These are phyloP conservation scores for Montifringilla adamsi DNA, from an alignment of 2,113 vertebrate genomes.

Conservation along the genomic window DNA sequence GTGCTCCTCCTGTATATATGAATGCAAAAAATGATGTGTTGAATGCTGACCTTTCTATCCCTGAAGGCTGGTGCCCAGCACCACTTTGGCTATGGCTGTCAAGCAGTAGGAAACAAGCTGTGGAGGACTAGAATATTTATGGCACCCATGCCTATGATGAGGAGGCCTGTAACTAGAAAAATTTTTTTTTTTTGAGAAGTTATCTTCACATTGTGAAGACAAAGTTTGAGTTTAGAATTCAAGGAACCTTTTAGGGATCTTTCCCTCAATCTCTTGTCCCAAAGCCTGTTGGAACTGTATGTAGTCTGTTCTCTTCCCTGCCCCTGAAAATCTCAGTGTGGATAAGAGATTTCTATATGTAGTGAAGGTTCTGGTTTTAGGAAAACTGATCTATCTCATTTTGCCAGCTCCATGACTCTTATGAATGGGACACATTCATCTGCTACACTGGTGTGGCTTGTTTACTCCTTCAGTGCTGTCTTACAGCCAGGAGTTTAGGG, in stretches of 20 bases:
- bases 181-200: neutral
- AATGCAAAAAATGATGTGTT: neutral
- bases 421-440: constrained; percentile 29
- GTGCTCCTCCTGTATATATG: neutral
- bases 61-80: neutral
- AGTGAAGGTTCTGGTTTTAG: neutral
- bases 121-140: neutral
- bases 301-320: neutral
- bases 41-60: neutral
- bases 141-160: neutral
- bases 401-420: neutral
- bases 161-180: neutral
- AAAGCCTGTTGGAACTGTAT: neutral
- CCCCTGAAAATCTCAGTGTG: neutral
- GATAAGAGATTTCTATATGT: neutral
- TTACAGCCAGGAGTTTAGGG: neutral
- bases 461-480: neutral
- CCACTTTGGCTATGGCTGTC: neutral
- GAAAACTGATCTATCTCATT: neutral
- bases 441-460: neutral
- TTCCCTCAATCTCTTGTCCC: neutral
- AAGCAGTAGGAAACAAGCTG: neutral
- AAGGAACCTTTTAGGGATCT: neutral
- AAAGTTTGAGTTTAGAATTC: neutral
- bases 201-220: neutral